phyloP scores from a whole-genome alignment of 2,797 vertebrate species.

The Cynodonichthys magdalenae region DNA sequence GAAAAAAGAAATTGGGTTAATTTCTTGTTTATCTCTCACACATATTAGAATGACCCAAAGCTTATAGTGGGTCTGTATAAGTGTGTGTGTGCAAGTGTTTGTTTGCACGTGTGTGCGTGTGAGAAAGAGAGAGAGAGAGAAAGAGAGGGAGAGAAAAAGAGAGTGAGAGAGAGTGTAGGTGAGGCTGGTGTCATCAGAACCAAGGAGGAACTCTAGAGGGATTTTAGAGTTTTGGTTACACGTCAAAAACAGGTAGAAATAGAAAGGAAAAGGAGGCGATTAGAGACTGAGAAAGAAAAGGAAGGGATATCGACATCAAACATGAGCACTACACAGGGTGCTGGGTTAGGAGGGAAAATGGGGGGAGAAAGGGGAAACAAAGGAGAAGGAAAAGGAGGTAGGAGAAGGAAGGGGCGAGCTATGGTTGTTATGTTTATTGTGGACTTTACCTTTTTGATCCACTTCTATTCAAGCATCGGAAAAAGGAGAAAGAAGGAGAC shows the following conservation, averaged over 20 bases:
- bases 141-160: too few relatives aligned
- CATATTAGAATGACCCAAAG: conserved; percentile 50
- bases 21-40: conserved; percentile 72
- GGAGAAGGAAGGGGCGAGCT: conserved; percentile 81
- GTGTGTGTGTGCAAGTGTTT: conserved; percentile 36
- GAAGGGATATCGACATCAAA: conserved; percentile 87
- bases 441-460: conserved; percentile 99
- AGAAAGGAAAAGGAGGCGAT: conserved; percentile 58
- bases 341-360: conserved; percentile 83
- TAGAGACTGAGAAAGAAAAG: conserved; percentile 67
- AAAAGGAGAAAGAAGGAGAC: conserved; percentile 87
- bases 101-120: neutral
- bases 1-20: conserved; percentile 57
- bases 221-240: conserved; percentile 83
- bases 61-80: conserved; percentile 52
- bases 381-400: conserved; percentile 60
- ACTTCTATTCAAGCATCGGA: conserved; percentile 99
- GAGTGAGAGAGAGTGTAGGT: conserved; percentile 37
- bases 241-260: conserved; percentile 68
- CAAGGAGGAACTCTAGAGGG: conserved; percentile 81
- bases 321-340: conserved; percentile 90
- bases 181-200: conserved; percentile 77
- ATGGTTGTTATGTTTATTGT: conserved; percentile 91
- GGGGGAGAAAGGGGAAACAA: conserved; percentile 65
- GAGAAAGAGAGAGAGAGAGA: too few relatives aligned